Evolutionary conservation across 2,888 invertebrate genomes (phyloP).

Genomic region (Latrodectus hesperus): DNA sequence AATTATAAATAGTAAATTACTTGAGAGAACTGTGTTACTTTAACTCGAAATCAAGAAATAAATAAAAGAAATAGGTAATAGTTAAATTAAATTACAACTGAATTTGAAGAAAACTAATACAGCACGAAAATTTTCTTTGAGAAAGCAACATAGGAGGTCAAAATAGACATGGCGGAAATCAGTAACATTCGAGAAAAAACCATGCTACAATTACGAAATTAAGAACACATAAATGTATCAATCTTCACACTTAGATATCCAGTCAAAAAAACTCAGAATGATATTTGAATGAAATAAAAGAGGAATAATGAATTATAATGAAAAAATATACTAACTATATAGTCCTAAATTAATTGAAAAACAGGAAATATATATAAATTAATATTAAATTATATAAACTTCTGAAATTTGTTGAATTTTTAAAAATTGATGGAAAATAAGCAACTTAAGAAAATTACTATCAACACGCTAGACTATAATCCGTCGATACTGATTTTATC

Average conservation of each 20-base stretch:
- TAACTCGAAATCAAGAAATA: too few species aligned
- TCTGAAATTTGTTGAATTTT: not conserved
- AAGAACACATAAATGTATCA: not conserved
- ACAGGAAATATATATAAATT: not conserved
- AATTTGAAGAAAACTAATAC: too few species aligned
- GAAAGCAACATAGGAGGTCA: slow-evolving; percentile 29
- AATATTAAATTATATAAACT: not conserved
- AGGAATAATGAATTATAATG: not conserved
- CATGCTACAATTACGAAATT: not conserved
- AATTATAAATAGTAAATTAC: too few species aligned
- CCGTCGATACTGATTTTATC: too few species aligned
- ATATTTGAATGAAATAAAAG: not conserved
- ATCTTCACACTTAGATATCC: not conserved
- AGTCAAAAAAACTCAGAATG: too few species aligned
- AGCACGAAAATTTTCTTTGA: too few species aligned
- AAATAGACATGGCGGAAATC: slow-evolving; percentile 44
- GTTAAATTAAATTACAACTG: too few species aligned
- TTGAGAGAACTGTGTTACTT: too few species aligned
- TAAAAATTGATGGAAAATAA: too few species aligned
- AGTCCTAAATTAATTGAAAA: not conserved
- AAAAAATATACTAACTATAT: not conserved
- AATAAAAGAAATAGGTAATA: too few species aligned
- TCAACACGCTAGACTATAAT: too few species aligned
- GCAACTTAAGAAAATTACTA: too few species aligned
- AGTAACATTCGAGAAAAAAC: not conserved